phyloP scores from a whole-genome alignment of 2,888 invertebrate genomes.

The Ichneumoninae sp. region DNA sequence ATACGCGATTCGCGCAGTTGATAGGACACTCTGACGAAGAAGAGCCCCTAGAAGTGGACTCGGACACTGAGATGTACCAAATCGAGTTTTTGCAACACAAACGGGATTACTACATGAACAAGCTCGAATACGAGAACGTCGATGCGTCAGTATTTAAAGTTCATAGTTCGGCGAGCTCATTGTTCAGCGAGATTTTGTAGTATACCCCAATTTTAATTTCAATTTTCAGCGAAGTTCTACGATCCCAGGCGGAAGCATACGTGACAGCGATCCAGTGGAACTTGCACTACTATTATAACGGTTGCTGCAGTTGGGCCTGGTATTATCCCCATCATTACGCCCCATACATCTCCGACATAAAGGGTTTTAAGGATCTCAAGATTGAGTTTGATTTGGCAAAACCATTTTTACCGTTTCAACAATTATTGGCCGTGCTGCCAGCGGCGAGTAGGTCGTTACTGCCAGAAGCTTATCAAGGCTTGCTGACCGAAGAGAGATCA shows the following conservation, averaged over 20 bases:
- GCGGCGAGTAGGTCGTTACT: constrained; percentile 92
- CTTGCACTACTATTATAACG: constrained; percentile 97
- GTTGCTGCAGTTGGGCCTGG: constrained; percentile 99
- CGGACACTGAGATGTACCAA: constrained; percentile 85
- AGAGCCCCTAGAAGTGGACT: constrained; percentile 75
- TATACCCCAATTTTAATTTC: constrained; percentile 42
- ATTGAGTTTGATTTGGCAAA: constrained; percentile 93
- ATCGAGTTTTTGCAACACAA: constrained; percentile 94
- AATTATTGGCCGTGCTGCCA: constrained; percentile 94
- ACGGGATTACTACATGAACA: constrained; percentile 95
- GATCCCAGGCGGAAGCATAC: constrained; percentile 94
- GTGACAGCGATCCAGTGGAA: constrained; percentile 98
- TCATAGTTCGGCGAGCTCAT: neutral
- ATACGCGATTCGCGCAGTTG: constrained; percentile 37
- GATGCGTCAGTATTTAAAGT: constrained; percentile 82
- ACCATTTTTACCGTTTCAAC: constrained; percentile 97
- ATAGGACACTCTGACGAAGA: constrained; percentile 70
- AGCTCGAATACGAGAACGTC: constrained; percentile 92
- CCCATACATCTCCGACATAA: constrained; percentile 97
- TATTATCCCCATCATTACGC: constrained; percentile 99
- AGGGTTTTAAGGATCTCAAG: constrained; percentile 90
- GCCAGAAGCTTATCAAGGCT: constrained; percentile 90
- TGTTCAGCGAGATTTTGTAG: neutral
- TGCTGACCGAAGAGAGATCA: constrained; percentile 92
- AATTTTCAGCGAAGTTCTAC: constrained; percentile 89